Evolutionary conservation across 2,797 vertebrate species (phyloP).

Genomic region (Pempheris klunzingeri): DNA sequence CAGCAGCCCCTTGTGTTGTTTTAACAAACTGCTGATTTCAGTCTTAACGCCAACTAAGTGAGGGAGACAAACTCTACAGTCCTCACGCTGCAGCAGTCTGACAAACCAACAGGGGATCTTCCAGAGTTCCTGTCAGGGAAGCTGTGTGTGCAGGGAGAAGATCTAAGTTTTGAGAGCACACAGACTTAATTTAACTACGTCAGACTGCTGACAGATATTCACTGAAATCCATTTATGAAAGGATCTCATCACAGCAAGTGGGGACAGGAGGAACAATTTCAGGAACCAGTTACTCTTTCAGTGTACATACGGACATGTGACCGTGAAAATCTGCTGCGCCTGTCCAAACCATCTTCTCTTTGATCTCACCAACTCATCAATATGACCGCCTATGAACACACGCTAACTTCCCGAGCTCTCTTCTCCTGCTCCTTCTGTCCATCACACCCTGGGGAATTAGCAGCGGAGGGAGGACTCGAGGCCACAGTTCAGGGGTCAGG

Average conservation of each 20-base stretch:
- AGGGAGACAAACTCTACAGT: background rate
- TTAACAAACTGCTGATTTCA: background rate
- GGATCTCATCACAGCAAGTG: background rate
- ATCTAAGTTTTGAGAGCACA: background rate
- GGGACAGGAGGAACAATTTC: background rate
- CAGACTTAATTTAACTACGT: background rate
- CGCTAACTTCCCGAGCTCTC: conserved; percentile 7
- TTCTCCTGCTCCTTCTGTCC: conserved; percentile 26
- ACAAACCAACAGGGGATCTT: too few species aligned
- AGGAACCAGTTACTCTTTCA: background rate
- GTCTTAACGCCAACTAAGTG: background rate
- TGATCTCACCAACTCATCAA: conserved; percentile 60
- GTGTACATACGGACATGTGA: background rate
- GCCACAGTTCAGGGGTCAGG: conserved; percentile 46
- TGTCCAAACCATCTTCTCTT: conserved; percentile 48
- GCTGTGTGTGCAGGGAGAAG: too few species aligned
- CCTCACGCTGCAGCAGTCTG: background rate
- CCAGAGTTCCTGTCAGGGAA: too few species aligned
- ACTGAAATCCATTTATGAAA: background rate
- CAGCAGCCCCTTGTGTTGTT: too few species aligned
- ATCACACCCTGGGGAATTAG: conserved; percentile 40
- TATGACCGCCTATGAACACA: conserved; percentile 25
- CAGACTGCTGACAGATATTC: background rate
- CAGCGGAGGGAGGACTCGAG: conserved; percentile 12
- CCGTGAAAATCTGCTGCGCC: conserved; percentile 36